Percentiles rank a stretch among this genome's conserved stretches.
phyloP scores from a whole-genome alignment of 1,140 invertebrate genomes.

The Coenobita brevimanus region DNA sequence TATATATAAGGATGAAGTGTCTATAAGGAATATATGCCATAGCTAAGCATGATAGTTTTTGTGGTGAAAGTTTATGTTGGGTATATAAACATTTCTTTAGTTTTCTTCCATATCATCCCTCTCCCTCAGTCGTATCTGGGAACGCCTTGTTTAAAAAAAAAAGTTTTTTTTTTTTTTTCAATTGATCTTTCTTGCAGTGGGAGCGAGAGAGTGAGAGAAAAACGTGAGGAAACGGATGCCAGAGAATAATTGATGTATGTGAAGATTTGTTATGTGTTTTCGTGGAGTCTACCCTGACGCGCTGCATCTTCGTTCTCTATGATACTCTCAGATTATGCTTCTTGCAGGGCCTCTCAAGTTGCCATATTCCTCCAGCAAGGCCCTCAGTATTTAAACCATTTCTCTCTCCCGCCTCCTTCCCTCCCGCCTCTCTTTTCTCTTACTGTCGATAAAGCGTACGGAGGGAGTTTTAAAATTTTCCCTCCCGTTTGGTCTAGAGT shows the following conservation, averaged over 20 bases:
- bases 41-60: no score
- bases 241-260: not conserved
- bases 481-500: not conserved
- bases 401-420: not conserved
- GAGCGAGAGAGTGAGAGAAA: no score
- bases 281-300: constrained; percentile 13
- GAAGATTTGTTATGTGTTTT: constrained; percentile 13
- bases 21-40: no score
- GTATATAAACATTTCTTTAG: no score
- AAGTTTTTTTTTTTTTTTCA: no score
- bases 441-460: not conserved
- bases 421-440: no score
- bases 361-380: constrained; percentile 12
- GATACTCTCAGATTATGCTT: constrained; percentile 5
- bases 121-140: no score
- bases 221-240: no score
- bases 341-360: constrained; percentile 7
- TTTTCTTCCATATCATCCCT: no score
- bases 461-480: constrained; percentile 4
- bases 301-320: constrained; percentile 48
- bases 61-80: no score
- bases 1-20: constrained; percentile 1
- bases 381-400: not conserved
- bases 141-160: no score
- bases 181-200: no score